Evolutionary conservation across 2,888 invertebrate genomes (phyloP).

Genomic region (Beris chalybata): DNA sequence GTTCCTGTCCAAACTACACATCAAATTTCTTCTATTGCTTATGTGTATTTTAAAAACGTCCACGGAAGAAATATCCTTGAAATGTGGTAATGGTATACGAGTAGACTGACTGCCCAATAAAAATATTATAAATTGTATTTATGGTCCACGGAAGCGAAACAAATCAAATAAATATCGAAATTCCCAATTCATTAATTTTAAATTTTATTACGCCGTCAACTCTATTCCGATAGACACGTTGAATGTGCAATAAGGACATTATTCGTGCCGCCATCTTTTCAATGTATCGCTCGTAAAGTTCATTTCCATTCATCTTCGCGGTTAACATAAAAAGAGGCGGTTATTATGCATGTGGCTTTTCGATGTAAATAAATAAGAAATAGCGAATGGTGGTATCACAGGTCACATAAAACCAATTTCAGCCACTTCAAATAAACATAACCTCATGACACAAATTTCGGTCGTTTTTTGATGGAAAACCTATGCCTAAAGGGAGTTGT

Average conservation of each 20-base stretch:
- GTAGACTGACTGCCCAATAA: too few relatives aligned
- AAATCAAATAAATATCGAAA: conserved; percentile 24
- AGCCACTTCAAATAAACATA: conserved; percentile 31
- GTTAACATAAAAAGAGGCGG: neutral
- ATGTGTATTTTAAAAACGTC: too few relatives aligned
- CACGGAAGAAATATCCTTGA: too few relatives aligned
- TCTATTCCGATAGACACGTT: neutral
- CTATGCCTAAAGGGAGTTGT: neutral
- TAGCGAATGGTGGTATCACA: conserved; percentile 8
- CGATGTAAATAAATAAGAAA: conserved; percentile 6
- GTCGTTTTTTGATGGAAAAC: conserved; percentile 19
- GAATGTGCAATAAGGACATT: too few relatives aligned
- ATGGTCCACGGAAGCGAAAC: neutral
- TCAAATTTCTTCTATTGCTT: too few relatives aligned
- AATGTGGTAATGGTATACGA: too few relatives aligned
- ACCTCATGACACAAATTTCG: conserved; percentile 29
- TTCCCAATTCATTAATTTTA: conserved; percentile 31
- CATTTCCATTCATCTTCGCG: conserved; percentile 6
- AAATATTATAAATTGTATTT: too few relatives aligned
- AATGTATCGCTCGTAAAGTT: neutral
- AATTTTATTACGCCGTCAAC: conserved; percentile 19
- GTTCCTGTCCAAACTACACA: too few relatives aligned
- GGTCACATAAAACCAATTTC: conserved; percentile 33
- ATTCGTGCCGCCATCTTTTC: neutral
- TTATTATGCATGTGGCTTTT: conserved; percentile 14